Percentiles rank a stretch among this genome's conserved stretches.
phyloP scores from a whole-genome alignment of 2,797 vertebrate genomes.

The Nannoperca obscura region DNA sequence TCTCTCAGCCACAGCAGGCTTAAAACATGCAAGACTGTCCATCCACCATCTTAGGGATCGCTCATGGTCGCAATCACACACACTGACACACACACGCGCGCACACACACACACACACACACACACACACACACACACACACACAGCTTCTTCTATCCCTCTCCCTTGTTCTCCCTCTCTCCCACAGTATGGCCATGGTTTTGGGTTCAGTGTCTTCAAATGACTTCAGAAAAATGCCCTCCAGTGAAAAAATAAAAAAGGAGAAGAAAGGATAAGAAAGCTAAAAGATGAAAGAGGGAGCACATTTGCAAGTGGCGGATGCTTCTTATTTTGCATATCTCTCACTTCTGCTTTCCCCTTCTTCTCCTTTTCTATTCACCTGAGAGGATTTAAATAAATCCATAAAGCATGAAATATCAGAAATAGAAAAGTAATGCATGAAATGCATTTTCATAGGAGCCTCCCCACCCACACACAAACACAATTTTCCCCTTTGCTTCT shows the following conservation, averaged over 20 bases:
- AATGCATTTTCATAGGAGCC: conserved; percentile 79
- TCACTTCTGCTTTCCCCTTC: conserved; percentile 83
- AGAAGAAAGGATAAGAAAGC: conserved; percentile 77
- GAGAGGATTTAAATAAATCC: conserved; percentile 87
- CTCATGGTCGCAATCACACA: conserved; percentile 48
- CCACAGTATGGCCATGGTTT: conserved; percentile 54
- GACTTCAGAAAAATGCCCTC: conserved; percentile 79
- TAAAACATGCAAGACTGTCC: conserved; percentile 76
- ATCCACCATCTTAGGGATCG: conserved; percentile 75
- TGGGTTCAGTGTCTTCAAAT: conserved; percentile 74
- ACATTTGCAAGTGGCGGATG: conserved; percentile 81
- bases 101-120: no score
- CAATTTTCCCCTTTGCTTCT: conserved; percentile 49
- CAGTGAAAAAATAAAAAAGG: conserved; percentile 60
- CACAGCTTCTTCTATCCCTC: conserved; percentile 45
- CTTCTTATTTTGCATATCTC: conserved; percentile 85
- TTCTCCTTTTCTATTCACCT: conserved; percentile 85
- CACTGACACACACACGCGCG: no score
- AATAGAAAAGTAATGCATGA: conserved; percentile 83
- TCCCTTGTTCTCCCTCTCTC: conserved; percentile 44
- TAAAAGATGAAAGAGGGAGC: conserved; percentile 81
- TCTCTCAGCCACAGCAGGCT: conserved; percentile 65
- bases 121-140: not conserved
- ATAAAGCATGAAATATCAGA: conserved; percentile 85
- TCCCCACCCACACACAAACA: conserved; percentile 74